Conservation (phyloP, 2,113 vertebrate species). For the Drymodes brunneopygia region DNA sequence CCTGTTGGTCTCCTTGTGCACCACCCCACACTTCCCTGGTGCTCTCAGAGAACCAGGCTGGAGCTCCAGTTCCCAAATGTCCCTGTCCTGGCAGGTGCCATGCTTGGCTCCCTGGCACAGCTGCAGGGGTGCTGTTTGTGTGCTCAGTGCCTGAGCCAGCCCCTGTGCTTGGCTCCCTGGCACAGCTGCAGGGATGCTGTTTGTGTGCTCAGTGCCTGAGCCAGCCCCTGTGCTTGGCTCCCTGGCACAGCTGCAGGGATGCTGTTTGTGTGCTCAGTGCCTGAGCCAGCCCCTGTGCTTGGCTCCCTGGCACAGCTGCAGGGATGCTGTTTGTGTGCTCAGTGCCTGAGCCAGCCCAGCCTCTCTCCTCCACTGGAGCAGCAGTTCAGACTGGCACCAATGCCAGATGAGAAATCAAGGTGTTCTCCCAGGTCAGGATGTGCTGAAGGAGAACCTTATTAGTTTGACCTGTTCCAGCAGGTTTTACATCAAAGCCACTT, state of each 20-base stretch:
- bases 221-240: no score
- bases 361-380: not conserved
- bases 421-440: not conserved
- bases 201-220: no score
- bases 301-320: not conserved
- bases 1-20: not conserved
- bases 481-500: not conserved
- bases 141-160: no score
- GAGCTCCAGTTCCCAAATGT: not conserved
- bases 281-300: no score
- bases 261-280: no score
- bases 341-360: not conserved
- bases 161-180: no score
- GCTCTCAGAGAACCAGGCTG: not conserved
- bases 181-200: no score
- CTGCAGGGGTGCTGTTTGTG: no score
- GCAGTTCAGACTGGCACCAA: not conserved
- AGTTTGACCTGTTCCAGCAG: not conserved
- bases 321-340: not conserved
- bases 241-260: no score
- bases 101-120: not conserved
- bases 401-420: not conserved
- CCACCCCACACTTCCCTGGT: fast-evolving
- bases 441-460: not conserved
- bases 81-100: not conserved